Evolutionary conservation across 2,113 vertebrate species (phyloP).

Genomic region (Illadopsis cleaveri): DNA sequence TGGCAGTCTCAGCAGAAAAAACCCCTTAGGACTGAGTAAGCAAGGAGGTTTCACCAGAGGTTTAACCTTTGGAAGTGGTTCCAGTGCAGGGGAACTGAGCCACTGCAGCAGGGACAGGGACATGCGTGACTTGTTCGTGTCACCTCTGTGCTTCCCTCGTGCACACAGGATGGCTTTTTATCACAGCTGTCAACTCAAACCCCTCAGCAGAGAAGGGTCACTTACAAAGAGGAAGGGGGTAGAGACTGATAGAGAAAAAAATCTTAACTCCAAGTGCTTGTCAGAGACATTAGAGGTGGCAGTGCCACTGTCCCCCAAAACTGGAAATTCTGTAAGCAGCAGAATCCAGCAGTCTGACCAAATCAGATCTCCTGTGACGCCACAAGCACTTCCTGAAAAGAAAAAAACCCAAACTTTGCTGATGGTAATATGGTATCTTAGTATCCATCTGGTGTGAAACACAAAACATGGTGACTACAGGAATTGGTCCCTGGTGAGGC

Average conservation of each 20-base stretch:
- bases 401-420: neutral
- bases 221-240: neutral
- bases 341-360: neutral
- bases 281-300: neutral
- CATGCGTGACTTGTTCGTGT: accelerated
- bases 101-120: neutral
- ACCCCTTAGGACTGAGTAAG: neutral
- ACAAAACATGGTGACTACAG: neutral
- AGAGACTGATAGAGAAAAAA: neutral
- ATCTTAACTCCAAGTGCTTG: neutral
- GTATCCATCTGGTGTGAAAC: neutral
- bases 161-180: accelerated
- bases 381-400: neutral
- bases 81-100: neutral
- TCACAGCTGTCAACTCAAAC: neutral
- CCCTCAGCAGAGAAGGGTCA: neutral
- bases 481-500: neutral
- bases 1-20: neutral
- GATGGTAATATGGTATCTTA: neutral
- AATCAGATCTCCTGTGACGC: neutral
- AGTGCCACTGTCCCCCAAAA: no score
- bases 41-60: neutral
- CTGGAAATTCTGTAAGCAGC: neutral
- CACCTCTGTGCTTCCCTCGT: accelerated
- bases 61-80: neutral